phyloP scores from a whole-genome alignment of 2,888 invertebrate species.

The Chymomyza procnemis region DNA sequence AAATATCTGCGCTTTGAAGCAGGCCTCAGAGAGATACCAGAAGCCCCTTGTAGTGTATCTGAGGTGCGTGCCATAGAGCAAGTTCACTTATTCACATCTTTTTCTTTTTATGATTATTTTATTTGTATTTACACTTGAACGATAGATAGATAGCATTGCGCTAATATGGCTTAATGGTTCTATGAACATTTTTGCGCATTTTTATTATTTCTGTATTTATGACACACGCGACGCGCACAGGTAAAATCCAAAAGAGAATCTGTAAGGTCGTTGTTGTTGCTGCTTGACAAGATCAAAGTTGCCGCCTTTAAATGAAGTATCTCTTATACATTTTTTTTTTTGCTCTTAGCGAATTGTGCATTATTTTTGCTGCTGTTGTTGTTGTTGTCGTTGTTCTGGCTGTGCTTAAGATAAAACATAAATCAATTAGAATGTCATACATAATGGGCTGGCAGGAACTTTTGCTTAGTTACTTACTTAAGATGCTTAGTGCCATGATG shows the following conservation, averaged over 20 bases:
- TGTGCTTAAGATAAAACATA: not conserved
- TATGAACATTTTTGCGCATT: not conserved
- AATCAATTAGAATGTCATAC: not conserved
- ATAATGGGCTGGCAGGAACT: not conserved
- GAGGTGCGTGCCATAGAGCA: not conserved
- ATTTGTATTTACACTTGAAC: slow-evolving; percentile 35
- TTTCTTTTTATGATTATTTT: not conserved
- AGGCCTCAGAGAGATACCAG: too few relatives aligned
- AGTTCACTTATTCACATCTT: not conserved
- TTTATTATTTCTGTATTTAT: not conserved
- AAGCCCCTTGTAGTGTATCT: not conserved
- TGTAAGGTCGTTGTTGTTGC: too few relatives aligned
- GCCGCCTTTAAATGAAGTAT: not conserved
- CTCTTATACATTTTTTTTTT: not conserved
- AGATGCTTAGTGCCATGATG: not conserved
- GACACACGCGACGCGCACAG: not conserved
- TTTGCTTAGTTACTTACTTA: not conserved
- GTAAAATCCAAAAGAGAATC: not conserved
- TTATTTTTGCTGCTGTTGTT: not conserved
- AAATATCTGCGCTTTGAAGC: too few relatives aligned
- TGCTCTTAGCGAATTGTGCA: not conserved
- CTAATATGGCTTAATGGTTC: slow-evolving; percentile 18
- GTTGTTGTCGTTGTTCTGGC: too few relatives aligned
- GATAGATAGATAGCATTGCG: slow-evolving; percentile 7
- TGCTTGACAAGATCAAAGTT: not conserved